Percentiles rank a stretch among this genome's conserved stretches.
Evolutionary conservation across 2,888 invertebrate genomes (phyloP).

Genomic region (Spisula subtruncata): DNA sequence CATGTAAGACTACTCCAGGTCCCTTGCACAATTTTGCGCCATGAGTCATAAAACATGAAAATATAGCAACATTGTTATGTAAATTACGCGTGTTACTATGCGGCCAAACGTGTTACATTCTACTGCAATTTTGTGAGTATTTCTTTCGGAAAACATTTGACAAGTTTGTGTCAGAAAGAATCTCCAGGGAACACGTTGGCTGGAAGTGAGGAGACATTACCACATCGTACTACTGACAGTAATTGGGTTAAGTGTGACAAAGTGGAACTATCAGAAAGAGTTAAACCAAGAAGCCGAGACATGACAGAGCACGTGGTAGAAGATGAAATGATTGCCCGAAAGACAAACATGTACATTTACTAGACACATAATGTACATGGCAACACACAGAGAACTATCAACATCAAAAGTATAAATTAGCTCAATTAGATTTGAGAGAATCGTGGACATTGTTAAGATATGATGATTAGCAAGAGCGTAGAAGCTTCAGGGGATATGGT

Average conservation of each 20-base stretch:
- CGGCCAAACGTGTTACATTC: not conserved
- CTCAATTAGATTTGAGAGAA: not conserved
- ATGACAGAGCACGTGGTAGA: not conserved
- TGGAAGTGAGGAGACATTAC: not conserved
- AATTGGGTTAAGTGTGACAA: conserved; percentile 21
- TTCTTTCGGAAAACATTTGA: conserved; percentile 9
- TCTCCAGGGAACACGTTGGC: not conserved
- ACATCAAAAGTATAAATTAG: not conserved
- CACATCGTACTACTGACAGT: not conserved
- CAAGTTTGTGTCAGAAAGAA: conserved; percentile 8
- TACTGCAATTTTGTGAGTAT: not conserved
- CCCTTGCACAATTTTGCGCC: not conserved
- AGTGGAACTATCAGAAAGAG: not conserved
- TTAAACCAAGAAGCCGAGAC: not conserved
- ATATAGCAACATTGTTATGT: conserved; percentile 4
- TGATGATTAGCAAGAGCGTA: not conserved
- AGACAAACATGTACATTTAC: not conserved
- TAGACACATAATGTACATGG: not conserved
- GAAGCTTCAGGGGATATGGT: not conserved
- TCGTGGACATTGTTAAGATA: not conserved
- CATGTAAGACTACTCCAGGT: not conserved
- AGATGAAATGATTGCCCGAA: not conserved
- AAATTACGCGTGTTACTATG: conserved; percentile 3
- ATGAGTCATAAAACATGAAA: not conserved
- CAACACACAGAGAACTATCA: not conserved